These are phyloP conservation scores for Pelusios castaneus DNA, from an alignment of 2,113 vertebrate species.

Conservation along the genomic window DNA sequence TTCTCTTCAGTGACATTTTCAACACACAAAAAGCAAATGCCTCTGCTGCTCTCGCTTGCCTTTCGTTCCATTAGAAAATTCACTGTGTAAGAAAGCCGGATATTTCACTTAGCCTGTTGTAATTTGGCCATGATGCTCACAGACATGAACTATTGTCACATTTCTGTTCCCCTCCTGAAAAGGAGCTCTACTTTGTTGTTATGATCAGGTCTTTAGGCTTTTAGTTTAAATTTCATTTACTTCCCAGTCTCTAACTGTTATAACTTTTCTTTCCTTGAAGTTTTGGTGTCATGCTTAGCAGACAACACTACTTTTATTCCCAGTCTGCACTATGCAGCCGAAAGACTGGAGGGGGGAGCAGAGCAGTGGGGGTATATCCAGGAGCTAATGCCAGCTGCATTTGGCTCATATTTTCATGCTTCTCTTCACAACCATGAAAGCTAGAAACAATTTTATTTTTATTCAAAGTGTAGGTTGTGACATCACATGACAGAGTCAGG, in stretches of 20 bases:
- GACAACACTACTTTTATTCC: background rate
- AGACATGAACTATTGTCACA: fast-evolving
- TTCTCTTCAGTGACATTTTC: background rate
- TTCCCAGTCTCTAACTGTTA: background rate
- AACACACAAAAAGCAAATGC: background rate
- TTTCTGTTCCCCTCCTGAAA: background rate
- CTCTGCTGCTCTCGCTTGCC: fast-evolving
- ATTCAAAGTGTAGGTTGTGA: background rate
- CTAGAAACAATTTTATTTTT: background rate
- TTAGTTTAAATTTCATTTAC: background rate
- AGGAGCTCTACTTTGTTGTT: background rate
- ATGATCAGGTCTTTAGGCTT: background rate
- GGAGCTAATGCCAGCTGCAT: background rate
- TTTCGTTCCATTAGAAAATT: background rate
- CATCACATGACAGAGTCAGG: background rate
- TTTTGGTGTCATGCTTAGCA: background rate
- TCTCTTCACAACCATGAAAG: background rate
- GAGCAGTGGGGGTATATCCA: background rate
- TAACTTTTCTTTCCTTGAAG: background rate
- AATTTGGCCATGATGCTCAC: background rate
- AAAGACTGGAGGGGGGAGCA: background rate
- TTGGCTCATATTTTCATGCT: background rate
- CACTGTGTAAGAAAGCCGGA: fast-evolving
- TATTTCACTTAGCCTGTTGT: background rate
- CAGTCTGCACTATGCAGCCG: background rate